phyloP scores from a whole-genome alignment of 2,797 vertebrate genomes.

The Novumbra hubbsi region DNA sequence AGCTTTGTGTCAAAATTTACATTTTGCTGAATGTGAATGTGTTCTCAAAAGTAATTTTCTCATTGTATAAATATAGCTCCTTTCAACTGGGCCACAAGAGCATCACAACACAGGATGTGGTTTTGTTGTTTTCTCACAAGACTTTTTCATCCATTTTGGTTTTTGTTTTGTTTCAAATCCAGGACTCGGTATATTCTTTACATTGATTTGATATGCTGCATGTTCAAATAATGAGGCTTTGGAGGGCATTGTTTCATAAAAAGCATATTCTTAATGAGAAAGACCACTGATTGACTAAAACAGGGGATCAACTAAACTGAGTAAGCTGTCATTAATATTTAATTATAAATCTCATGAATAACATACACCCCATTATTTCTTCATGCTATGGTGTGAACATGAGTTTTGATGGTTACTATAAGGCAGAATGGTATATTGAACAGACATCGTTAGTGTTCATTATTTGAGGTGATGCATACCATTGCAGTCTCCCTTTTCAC shows the following conservation, averaged over 20 bases:
- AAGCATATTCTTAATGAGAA: background rate
- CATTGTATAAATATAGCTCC: background rate
- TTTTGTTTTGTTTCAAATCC: background rate
- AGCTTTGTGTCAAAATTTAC: background rate
- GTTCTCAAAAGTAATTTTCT: background rate
- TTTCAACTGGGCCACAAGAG: background rate
- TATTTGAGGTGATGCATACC: background rate
- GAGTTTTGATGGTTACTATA: too few species aligned
- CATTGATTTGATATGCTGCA: background rate
- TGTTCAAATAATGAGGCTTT: background rate
- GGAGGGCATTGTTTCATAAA: background rate
- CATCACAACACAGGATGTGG: background rate
- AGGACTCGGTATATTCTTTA: background rate
- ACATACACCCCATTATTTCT: conserved; percentile 52
- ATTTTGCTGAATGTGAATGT: background rate
- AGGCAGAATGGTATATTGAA: background rate
- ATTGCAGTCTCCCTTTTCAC: conserved; percentile 28
- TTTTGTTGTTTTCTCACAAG: background rate
- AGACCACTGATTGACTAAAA: conserved; percentile 31
- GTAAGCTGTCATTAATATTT: conserved; percentile 64
- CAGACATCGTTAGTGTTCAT: background rate
- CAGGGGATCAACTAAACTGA: conserved; percentile 36
- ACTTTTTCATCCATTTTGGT: background rate
- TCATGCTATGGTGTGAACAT: conserved; percentile 49
- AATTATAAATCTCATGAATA: conserved; percentile 54